Base-by-base conservation (phyloP, 1,140 invertebrate genomes). In the Cyrtorhinus lividipennis region DNA sequence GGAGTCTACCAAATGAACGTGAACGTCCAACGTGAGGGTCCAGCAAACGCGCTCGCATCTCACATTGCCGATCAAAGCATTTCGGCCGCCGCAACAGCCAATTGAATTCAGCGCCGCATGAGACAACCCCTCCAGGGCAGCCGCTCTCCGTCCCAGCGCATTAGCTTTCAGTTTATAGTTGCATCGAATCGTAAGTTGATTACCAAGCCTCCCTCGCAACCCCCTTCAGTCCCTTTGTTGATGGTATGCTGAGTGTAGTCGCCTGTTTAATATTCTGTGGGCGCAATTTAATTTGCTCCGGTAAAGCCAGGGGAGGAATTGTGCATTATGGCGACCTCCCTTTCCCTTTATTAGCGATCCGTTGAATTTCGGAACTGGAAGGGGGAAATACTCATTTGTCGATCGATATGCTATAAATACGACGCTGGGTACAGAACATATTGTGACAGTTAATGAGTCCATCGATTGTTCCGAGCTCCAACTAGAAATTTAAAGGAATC, bases 251-350 rank as follows among this genome's bases (percentile, higher is more conserved):
- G 30, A 38, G 30, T 15, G 30, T 8, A 38, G 30, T 38, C 15
- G 30, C 30, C 48, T 53, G 48, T 53, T 53, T 53, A 53, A 53
- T 53, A 53, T 53, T 53, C 48, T 5, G 48, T 13, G 20, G 20
- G 48, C 48, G 20, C 8, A 53, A 53, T 53, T 53, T 53, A 53
- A 53, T 53, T 53, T 53, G 48, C 48, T 5, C 5, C 48, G n/a
- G n/a, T n/a, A n/a, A n/a, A n/a, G n/a, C n/a, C n/a, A n/a, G n/a
- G n/a, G n/a, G n/a, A n/a, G n/a, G n/a, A n/a, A n/a, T n/a, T n/a
- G n/a, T n/a, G n/a, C n/a, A n/a, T n/a, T n/a, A n/a, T n/a, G n/a
- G n/a, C n/a, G n/a, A n/a, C n/a, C n/a, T n/a, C n/a, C n/a, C n/a
- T n/a, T n/a, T n/a, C n/a, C n/a, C n/a, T n/a, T n/a, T n/a, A n/a